phyloP scores from a whole-genome alignment of 2,113 vertebrate species.

The Machaerirhynchus nigripectus region DNA sequence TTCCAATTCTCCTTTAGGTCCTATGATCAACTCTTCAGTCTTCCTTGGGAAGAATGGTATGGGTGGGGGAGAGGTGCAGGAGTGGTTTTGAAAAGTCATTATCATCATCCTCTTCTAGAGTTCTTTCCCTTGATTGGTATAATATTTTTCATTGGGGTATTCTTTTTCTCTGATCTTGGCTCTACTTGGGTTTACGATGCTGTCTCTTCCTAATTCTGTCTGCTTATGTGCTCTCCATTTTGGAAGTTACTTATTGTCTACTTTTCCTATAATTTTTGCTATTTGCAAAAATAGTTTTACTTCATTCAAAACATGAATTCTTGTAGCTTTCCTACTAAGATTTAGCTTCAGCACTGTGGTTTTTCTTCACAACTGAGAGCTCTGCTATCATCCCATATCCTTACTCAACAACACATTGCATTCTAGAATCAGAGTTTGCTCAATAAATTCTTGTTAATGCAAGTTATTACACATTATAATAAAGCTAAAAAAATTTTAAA shows the following conservation, averaged over 20 bases:
- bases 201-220: rapidly evolving
- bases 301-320: neutral
- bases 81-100: neutral
- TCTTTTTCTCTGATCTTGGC: neutral
- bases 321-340: neutral
- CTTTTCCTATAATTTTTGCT: neutral
- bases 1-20: neutral
- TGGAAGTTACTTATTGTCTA: neutral
- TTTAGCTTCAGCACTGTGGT: neutral
- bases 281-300: neutral
- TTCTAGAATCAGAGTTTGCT: neutral
- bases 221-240: neutral
- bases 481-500: neutral
- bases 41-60: neutral
- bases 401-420: neutral
- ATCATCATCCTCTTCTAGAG: neutral
- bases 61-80: neutral
- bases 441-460: neutral
- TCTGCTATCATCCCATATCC: neutral
- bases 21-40: neutral
- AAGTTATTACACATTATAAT: neutral
- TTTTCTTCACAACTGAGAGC: neutral
- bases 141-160: neutral
- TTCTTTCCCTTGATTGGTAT: neutral
- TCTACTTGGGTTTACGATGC: neutral